Base-by-base conservation (phyloP, 2,797 vertebrate species). In the Lacerta viridis region DNA sequence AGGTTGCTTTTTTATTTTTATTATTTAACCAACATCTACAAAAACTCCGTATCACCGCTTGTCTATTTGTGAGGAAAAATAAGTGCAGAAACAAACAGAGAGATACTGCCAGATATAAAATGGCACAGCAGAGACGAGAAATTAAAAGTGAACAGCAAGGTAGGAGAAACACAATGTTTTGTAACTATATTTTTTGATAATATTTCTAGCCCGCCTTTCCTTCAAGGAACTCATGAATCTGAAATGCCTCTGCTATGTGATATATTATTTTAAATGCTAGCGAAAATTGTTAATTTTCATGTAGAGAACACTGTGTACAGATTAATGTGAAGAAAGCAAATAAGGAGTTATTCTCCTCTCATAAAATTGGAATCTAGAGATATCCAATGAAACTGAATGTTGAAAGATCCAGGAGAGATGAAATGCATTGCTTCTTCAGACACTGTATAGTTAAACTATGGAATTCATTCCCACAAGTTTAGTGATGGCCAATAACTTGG, bases 51-150 rank as follows among this genome's bases (percentile, higher is more conserved):
- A 41, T 78, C 41, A 64, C 68, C 39, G 7, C 71, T 27, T 66
- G 8, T 46, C 78, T 39, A 55, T 77, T 91, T 76, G 7, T 69
- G 36, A 3, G 61, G 85, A 84, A 91, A 91, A 92, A 5, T 10
- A 82, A 90, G 88, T 41, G 36, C 10, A n/a, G 18, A 18, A 85
- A 18, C 0, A 89, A 76, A 88, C 77, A 86, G 17, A 84, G 15
- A 75, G 0, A 8, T 33, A 69, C 20, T 61, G 2, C 0, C 78
- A 88, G 55, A 36, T 33, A 83, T 46, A 85, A 76, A 76, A 76
- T 76, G n/a, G 55, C 15, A 85, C 20, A 61, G 25, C 36, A 85
- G 25, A 76, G 7, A 76, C n/a, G 11, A 36, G n/a, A 84, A 74
- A 36, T 50, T 36, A 72, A 74, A 84, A 59, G 20, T 10, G 8